Percentiles rank a stretch among this genome's conserved stretches.
These are phyloP conservation scores for Scrobipalpa atriplicella DNA, from an alignment of 2,888 invertebrate genomes.

Conservation along the genomic window DNA sequence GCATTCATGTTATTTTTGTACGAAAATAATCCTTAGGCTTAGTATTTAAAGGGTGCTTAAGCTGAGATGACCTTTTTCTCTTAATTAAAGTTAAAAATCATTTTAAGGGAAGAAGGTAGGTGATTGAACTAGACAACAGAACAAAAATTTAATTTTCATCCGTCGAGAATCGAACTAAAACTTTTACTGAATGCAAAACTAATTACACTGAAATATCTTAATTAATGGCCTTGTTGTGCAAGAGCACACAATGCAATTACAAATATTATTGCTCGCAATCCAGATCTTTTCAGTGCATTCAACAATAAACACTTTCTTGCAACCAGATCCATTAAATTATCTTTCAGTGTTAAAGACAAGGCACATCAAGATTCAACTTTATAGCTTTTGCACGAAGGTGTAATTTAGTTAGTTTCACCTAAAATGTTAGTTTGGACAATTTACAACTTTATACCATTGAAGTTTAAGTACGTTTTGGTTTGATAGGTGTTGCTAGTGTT, in stretches of 20 bases:
- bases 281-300: not conserved
- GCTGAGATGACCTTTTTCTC: not conserved
- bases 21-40: too few species aligned
- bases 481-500: not conserved
- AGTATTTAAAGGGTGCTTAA: too few species aligned
- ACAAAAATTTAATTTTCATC: too few species aligned
- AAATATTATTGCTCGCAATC: not conserved
- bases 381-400: not conserved
- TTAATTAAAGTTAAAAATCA: too few species aligned
- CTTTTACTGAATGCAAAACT: too few species aligned
- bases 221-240: not conserved
- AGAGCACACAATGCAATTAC: not conserved
- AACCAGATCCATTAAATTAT: not conserved
- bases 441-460: not conserved
- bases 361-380: not conserved
- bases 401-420: not conserved
- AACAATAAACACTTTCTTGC: conserved; percentile 16
- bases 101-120: too few species aligned
- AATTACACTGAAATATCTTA: not conserved
- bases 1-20: too few species aligned
- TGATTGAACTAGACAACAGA: too few species aligned
- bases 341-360: not conserved
- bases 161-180: not conserved
- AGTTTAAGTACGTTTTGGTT: not conserved
- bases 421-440: not conserved